phyloP scores from a whole-genome alignment of 2,113 vertebrate genomes.

The Lamprotornis superbus region DNA sequence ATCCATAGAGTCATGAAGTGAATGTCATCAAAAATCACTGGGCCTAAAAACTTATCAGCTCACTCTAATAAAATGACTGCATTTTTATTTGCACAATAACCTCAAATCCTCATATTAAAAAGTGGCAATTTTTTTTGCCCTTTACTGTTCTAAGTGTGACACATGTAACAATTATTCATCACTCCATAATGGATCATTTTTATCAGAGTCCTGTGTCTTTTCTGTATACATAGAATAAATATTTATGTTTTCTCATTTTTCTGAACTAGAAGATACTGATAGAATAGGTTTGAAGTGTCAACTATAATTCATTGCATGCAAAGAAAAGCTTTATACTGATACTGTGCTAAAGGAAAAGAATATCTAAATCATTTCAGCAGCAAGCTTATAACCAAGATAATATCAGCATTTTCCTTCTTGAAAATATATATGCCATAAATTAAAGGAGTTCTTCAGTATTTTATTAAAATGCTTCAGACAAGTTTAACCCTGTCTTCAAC shows the following conservation, averaged over 20 bases:
- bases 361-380: slow-evolving; percentile 78
- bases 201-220: slow-evolving; percentile 67
- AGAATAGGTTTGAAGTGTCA: slow-evolving; percentile 76
- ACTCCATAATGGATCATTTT: slow-evolving; percentile 70
- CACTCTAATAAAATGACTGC: background rate
- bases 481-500: slow-evolving; percentile 59
- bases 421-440: slow-evolving; percentile 77
- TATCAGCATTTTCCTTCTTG: slow-evolving; percentile 75
- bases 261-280: slow-evolving; percentile 69
- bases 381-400: slow-evolving; percentile 77
- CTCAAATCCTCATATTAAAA: slow-evolving; percentile 58
- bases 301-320: slow-evolving; percentile 78
- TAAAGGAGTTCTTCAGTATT: slow-evolving; percentile 68
- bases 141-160: slow-evolving; percentile 63
- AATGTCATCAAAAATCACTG: slow-evolving; percentile 27
- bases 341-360: slow-evolving; percentile 60
- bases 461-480: slow-evolving; percentile 72
- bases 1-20: slow-evolving; percentile 18
- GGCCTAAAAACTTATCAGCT: background rate
- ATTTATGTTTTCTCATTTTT: slow-evolving; percentile 81
- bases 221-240: slow-evolving; percentile 76
- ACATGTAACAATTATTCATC: slow-evolving; percentile 65
- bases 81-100: slow-evolving; percentile 58
- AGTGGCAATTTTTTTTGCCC: slow-evolving; percentile 50
- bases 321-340: slow-evolving; percentile 71